Evolutionary conservation across 2,113 vertebrate species (phyloP), one percentile per base, ranked within the genome.

Genomic region (Phainopepla nitens): DNA sequence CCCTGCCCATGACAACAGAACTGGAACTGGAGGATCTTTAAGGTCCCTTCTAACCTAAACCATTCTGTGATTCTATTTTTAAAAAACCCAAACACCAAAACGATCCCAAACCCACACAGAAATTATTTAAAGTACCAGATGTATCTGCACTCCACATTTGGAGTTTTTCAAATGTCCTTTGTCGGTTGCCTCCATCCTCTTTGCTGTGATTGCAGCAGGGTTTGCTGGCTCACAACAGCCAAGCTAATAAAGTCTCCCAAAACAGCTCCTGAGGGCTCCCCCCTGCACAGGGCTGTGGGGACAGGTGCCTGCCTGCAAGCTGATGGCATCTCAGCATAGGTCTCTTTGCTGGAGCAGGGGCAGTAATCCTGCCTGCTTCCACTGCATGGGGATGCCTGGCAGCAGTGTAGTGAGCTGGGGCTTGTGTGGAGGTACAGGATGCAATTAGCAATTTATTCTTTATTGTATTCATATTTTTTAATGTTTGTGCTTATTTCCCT

Each of bases 401-500:
- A 84, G 83, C 68, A 47, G 27, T 3, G 73, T 20, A 70, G 44
- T 49, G 14, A 90, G 18, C 42, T 15, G 73, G 61, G 61, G 29
- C 60, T 71, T 12, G 20, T 31, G 62, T 61, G 78, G 62, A 27
- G 64, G 35, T 4, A 85, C 73, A 95, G 91, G 91, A 96, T 87
- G 84, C 75, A 76, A 89, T 93, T 80, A 89, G 2, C n/a, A 82
- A 68, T 57, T 88, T 51, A 29, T 88, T 88, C 64, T 78, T 72
- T 54, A 64, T 80, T 64, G 70, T 71, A 17, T 65, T 82, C 36
- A 27, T 72, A 50, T 31, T 77, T 89, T 90, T 85, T 45, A 15
- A 70, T 11, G 1, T 85, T 91, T 96, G 16, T 42, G 70, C 64
- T 89, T 91, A 77, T 96, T 93, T 96, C 75, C 90, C 95, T 94